These are phyloP conservation scores for Sylvicola cinctus DNA, from an alignment of 2,888 invertebrate species.

Conservation along the genomic window DNA sequence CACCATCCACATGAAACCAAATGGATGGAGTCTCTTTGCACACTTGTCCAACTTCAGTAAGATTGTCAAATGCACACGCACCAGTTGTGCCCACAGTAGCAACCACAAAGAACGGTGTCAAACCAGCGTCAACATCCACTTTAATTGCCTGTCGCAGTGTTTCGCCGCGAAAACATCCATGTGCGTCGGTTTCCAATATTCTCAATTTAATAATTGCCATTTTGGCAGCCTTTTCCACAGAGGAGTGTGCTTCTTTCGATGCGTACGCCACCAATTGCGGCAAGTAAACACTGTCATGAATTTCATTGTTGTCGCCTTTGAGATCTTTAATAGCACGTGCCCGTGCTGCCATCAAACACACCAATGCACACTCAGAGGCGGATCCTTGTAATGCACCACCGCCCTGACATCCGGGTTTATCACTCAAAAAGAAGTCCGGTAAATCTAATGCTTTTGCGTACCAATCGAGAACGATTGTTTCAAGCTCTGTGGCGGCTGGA, in stretches of 20 bases:
- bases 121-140: constrained; percentile 50
- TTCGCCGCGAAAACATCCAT: constrained; percentile 40
- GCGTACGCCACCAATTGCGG: constrained; percentile 59
- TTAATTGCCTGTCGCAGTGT: constrained; percentile 39
- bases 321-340: constrained; percentile 45
- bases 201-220: constrained; percentile 51
- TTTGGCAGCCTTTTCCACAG: constrained; percentile 60
- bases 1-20: constrained; percentile 81
- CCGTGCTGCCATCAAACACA: constrained; percentile 55
- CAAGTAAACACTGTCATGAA: constrained; percentile 46
- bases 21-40: constrained; percentile 35
- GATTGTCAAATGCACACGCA: constrained; percentile 63
- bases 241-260: constrained; percentile 52
- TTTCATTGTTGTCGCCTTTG: constrained; percentile 29
- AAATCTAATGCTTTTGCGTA: constrained; percentile 54
- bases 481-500: constrained; percentile 70
- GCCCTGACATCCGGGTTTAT: constrained; percentile 29
- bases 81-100: constrained; percentile 69
- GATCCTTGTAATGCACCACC: constrained; percentile 71
- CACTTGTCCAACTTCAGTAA: constrained; percentile 56
- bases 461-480: constrained; percentile 69
- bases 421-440: constrained; percentile 40
- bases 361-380: constrained; percentile 64
- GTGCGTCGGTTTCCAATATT: constrained; percentile 49
- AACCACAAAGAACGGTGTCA: constrained; percentile 67